phyloP scores from a whole-genome alignment of 2,113 vertebrate genomes.

The Machaerirhynchus nigripectus region DNA sequence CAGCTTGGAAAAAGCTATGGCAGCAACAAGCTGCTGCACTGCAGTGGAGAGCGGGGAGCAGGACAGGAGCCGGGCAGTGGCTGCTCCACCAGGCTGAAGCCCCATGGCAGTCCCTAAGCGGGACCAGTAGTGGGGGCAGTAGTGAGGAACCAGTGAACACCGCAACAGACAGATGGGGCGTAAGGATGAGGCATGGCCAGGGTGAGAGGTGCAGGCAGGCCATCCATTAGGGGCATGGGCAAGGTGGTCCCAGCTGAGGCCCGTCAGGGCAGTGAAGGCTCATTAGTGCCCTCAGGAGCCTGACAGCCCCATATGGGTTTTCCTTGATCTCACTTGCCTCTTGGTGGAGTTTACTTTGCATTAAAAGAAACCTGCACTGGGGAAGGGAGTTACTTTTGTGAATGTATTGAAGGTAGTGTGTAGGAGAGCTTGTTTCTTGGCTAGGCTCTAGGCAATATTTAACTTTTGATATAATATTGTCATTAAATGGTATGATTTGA shows the following conservation, averaged over 20 bases:
- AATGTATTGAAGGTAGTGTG: background rate
- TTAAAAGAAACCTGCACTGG: background rate
- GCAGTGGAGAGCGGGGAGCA: background rate
- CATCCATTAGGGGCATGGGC: too few species aligned
- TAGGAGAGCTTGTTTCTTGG: background rate
- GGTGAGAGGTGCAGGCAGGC: background rate
- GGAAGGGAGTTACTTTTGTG: background rate
- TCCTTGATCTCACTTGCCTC: background rate
- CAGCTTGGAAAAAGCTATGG: background rate
- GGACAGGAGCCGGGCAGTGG: background rate
- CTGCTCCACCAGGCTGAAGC: background rate
- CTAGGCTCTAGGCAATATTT: background rate
- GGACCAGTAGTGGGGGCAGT: background rate
- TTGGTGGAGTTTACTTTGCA: background rate
- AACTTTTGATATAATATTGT: background rate
- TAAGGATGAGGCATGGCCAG: background rate
- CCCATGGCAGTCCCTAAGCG: background rate
- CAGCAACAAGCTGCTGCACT: background rate
- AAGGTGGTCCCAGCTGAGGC: background rate
- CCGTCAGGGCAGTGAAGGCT: background rate
- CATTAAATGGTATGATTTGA: background rate
- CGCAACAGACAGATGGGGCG: too few species aligned
- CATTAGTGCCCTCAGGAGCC: background rate
- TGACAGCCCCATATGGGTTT: background rate
- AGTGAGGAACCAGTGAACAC: fast-evolving